Percentiles rank a stretch among this genome's conserved stretches.
Conservation (phyloP, 2,113 vertebrate genomes). For the Abramis brama region DNA sequence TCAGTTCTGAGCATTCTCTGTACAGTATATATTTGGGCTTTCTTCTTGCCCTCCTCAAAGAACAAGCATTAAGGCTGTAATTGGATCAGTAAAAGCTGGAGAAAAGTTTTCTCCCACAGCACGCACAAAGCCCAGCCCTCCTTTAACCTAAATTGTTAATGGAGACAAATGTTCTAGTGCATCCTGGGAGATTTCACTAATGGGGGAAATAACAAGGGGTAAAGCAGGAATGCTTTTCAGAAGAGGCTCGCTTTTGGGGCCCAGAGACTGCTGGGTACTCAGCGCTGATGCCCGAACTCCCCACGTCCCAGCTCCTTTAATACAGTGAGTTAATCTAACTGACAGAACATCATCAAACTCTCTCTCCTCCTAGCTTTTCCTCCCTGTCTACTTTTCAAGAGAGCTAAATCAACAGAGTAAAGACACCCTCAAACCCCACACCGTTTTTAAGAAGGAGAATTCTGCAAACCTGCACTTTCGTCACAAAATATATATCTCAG, state of each 20-base stretch:
- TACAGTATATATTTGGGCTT: neutral
- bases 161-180: constrained; percentile 77
- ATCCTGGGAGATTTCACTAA: constrained; percentile 75
- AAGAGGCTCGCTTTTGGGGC: constrained; percentile 37
- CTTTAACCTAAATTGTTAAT: constrained; percentile 78
- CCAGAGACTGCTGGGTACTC: constrained; percentile 43
- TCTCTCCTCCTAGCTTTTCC: constrained; percentile 11
- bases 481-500: constrained; percentile 52
- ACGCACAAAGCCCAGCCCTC: constrained; percentile 64
- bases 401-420: constrained; percentile 51
- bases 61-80: constrained; percentile 59
- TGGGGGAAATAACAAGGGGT: constrained; percentile 66
- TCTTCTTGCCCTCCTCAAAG: constrained; percentile 35
- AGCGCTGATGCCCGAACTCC: constrained; percentile 8
- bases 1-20: neutral
- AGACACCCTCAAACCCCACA: constrained; percentile 26
- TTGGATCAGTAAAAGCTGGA: constrained; percentile 67
- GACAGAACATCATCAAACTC: constrained; percentile 39
- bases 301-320: constrained; percentile 41
- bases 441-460: constrained; percentile 37
- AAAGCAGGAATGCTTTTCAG: constrained; percentile 43
- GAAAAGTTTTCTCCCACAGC: constrained; percentile 63
- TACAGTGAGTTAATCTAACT: constrained; percentile 42
- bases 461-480: constrained; percentile 51
- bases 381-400: constrained; percentile 35